Evolutionary conservation across 2,113 vertebrate species (phyloP).

Genomic region (Riparia riparia): DNA sequence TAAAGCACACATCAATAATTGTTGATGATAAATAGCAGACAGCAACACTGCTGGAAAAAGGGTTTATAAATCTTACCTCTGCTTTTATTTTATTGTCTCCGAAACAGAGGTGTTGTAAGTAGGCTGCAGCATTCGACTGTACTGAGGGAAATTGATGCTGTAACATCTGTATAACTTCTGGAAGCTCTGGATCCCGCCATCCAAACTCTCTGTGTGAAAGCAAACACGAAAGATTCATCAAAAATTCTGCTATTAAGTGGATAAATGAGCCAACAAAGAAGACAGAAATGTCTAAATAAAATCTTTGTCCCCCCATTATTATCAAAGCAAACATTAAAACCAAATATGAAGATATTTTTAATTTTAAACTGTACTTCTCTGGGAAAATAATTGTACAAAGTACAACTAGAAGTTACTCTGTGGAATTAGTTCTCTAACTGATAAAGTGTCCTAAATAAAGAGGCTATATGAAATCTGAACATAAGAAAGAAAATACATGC

Average conservation of each 20-base stretch:
- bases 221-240: constrained; percentile 24
- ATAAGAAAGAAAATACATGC: background rate
- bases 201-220: constrained; percentile 90
- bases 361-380: background rate
- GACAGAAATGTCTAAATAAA: background rate
- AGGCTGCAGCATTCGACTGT: constrained; percentile 98
- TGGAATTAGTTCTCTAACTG: background rate
- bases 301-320: background rate
- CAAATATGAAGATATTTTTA: background rate
- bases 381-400: background rate
- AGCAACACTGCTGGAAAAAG: background rate
- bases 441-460: background rate
- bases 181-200: constrained; percentile 98
- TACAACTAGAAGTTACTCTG: background rate
- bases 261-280: background rate
- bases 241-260: background rate
- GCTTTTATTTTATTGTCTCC: constrained; percentile 99
- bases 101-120: constrained; percentile 97
- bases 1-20: background rate
- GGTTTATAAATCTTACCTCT: constrained; percentile 82
- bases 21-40: background rate
- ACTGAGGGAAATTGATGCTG: constrained; percentile 98
- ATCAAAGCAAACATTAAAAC: background rate
- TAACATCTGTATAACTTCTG: constrained; percentile 99
- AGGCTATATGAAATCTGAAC: background rate